Conservation (phyloP, 2,888 invertebrate genomes). For the Hydrotaea cyrtoneurina region DNA sequence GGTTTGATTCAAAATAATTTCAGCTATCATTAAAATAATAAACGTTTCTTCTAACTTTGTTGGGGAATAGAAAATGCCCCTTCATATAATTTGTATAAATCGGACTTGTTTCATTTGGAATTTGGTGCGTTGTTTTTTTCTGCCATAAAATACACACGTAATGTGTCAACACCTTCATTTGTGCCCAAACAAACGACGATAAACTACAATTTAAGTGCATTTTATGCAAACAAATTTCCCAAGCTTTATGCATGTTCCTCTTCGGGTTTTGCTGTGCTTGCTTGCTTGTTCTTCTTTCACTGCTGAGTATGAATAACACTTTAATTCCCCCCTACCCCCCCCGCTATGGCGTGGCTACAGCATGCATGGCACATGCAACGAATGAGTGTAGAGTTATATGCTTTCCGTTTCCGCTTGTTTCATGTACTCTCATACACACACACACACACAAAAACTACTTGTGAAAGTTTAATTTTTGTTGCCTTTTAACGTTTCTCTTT, state of each 20-base stretch:
- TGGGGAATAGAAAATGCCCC: too few species aligned
- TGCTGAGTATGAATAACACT: constrained; percentile 34
- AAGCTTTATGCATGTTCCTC: neutral
- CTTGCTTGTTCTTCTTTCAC: neutral
- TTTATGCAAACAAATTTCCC: constrained; percentile 36
- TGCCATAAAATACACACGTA: too few species aligned
- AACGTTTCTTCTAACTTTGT: too few species aligned
- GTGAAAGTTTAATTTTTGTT: constrained; percentile 33
- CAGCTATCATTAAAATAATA: too few species aligned
- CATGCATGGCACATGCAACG: neutral
- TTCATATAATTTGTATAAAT: neutral
- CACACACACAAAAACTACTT: constrained; percentile 46
- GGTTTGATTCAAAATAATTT: too few species aligned
- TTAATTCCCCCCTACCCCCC: constrained; percentile 46
- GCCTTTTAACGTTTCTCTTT: constrained; percentile 17
- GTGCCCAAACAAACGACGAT: constrained; percentile 15
- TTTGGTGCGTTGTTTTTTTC: too few species aligned
- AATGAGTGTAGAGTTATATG: constrained; percentile 5
- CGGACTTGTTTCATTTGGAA: neutral
- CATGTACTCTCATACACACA: neutral
- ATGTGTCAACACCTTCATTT: constrained; percentile 49
- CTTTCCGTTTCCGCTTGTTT: constrained; percentile 52
- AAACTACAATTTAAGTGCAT: constrained; percentile 52
- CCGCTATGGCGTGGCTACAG: too few species aligned
- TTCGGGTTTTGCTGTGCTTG: neutral